Percentiles rank a stretch among this genome's conserved stretches.
phyloP scores from a whole-genome alignment of 2,888 invertebrate species.

The Andricus quercusramuli region DNA sequence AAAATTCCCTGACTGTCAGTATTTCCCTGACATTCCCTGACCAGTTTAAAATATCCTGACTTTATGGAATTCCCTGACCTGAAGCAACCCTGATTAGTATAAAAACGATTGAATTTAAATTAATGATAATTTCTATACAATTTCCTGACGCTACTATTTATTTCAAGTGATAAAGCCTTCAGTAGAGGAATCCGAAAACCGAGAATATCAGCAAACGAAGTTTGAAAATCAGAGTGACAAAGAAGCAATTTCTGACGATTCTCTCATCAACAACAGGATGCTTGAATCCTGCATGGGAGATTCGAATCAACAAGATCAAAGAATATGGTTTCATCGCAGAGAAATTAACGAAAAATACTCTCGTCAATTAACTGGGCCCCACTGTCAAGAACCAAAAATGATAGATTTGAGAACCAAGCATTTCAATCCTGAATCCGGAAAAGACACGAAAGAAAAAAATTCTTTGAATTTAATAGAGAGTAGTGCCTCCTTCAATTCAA shows the following conservation, averaged over 20 bases:
- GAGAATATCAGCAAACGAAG: not conserved
- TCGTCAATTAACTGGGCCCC: not conserved
- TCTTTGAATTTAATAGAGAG: constrained; percentile 8
- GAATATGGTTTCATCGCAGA: not conserved
- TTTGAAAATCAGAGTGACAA: not conserved
- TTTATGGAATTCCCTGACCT: too few relatives aligned
- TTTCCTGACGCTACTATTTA: not conserved
- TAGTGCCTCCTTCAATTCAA: constrained; percentile 27
- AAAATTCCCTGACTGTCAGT: too few relatives aligned
- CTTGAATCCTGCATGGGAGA: constrained; percentile 1
- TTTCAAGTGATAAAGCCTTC: not conserved
- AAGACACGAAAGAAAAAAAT: not conserved
- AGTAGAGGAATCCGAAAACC: not conserved
- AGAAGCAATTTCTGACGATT: constrained; percentile 8
- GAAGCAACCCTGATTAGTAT: too few relatives aligned
- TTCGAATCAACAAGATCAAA: constrained; percentile 18
- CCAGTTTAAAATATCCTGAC: too few relatives aligned
- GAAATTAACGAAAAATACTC: not conserved
- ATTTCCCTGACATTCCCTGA: too few relatives aligned
- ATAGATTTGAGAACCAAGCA: not conserved
- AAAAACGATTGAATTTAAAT: too few relatives aligned
- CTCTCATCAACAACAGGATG: not conserved
- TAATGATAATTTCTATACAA: too few relatives aligned
- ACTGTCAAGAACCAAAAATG: not conserved
- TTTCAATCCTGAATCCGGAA: not conserved